Evolutionary conservation across 2,888 invertebrate genomes (phyloP), one percentile per base, ranked within the genome.

Genomic region (Megalurothrips usitatus): DNA sequence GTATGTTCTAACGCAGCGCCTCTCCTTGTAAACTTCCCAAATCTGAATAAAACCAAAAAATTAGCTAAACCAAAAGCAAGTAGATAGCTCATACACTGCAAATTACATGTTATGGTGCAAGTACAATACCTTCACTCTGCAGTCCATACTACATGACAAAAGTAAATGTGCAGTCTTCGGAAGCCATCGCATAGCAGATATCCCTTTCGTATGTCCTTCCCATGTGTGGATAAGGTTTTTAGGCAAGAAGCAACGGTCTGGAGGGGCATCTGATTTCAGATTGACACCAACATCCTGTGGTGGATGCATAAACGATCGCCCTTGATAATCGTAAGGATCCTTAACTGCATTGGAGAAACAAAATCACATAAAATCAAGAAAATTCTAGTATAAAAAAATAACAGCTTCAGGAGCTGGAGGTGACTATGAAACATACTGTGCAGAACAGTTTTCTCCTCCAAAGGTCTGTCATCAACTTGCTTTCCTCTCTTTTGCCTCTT

Each of bases 21-120:
- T 90, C 78, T 96, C 95, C 83, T 97, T 97, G 87, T 98, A 99
- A 0, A 99, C 98, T 87, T 99, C 98, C 99, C 99, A 99, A 49
- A 99, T 90, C 94, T 96, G 81, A 81, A 83, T 96, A 81, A 81
- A 83, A 82, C 23, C 8, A 79, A 81, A 47, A 47, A 75, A 81
- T 58, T n/a, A 26, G 48, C 78, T 14, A 19, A 26, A 19, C 43
- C 26, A 58, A 75, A 52, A 78, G 79, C 19, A 79, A 14, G 23
- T 63, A 10, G 14, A n/a, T 43, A 49, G 1, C 19, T 43, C n/a
- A 47, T 63, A 10, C 43, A 34, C 34, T 1, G 52, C 28, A 28
- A 49, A 52, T 4, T 14, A 79, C 14, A 23, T 49, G 79, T 3
- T 79, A 28, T 6, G 19, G 43, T 10, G 12, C 10, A 26, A 17